Evolutionary conservation across 2,888 invertebrate genomes (phyloP), one percentile per base, ranked within the genome.

Genomic region (Copidosoma aretas): DNA sequence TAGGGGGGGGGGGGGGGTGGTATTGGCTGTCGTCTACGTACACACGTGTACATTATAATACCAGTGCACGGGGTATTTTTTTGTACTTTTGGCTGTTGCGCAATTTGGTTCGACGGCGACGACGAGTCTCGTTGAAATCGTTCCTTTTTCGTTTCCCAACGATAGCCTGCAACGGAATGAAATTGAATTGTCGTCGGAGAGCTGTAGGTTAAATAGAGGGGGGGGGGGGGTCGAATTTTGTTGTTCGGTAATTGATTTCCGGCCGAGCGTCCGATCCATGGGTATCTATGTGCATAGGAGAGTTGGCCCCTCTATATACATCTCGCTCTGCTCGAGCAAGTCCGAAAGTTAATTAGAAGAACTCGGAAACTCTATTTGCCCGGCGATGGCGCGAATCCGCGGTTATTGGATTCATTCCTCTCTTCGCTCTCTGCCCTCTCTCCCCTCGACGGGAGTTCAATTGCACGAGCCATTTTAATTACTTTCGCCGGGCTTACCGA

Each of bases 331-430:
- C n/a, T n/a, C n/a, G n/a, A n/a, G n/a, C n/a, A 68, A 65, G 63
- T 63, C 60, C 46, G 60, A 32, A 66, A 63, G 67, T 70, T 70
- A 67, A 70, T 70, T 67, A 64, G 67, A 66, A 60, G 15, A 46
- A 17, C 57, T 32, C 15, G 43, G 43, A 15, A 46, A 17, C 41
- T 8, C 53, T 25, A 53, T 58, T 57, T 68, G 53, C 61, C 21
- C 32, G 43, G 49, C 25, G 53, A 59, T 63, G 19, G 53, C 58
- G 39, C 62, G 52, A 60, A 67, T 67, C 49, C 39, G 64, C 57
- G 66, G 67, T 67, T 67, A 67, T 70, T 70, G 70, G 64, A 67
- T 70, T 70, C 60, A 65, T 59, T 69, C 62, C 32, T n/a, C 49
- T 52, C 49, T 56, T 25, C 39, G 39, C n/a, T n/a, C n/a, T n/a